Base-by-base conservation (phyloP, 2,113 vertebrate species). In the Pithys albifrons region DNA sequence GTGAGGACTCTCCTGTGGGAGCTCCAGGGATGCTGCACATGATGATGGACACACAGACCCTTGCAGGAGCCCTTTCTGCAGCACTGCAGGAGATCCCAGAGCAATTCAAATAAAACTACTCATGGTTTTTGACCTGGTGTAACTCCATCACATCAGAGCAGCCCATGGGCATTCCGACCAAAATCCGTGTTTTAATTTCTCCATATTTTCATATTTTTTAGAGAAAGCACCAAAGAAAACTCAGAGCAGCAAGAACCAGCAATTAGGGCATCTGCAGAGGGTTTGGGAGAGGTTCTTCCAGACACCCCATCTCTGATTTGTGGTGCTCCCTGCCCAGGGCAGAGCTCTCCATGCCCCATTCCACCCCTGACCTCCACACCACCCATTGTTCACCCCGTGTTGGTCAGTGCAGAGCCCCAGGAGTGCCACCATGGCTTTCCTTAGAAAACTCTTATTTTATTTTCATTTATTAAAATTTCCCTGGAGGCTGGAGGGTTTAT, bases 331-430 rank as follows among this genome's bases (percentile, higher is more conserved):
- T 57, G 31, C 54, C 54, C 54, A 33, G 54, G 31, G 54, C 54
- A 57, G 54, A 33, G 54, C 31, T 22, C 22, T 37, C 35, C 48
- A 24, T 7, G 14, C 57, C 27, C 28, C 8, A 1, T 9, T 4
- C 39, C 14, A 6, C 13, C 1, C 71, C 31, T 45, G 31, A 3
- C 64, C 29, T n/a, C 52, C 17, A 2, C 69, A 59, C 22, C 33
- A 43, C 6, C 8, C 3, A 14, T 24, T 49, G 20, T 19, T 79
- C 31, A 29, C 25, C 5, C 14, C 1, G 0, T 0, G 1, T 22
- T 33, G 15, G 10, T 25, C 58, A 10, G 19, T 10, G 29, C 66
- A 0, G 10, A 81, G 25, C 35, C n/a, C 66, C 27, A 6, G 48
- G 6, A 51, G 12, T 35, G 19, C 35, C 33, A 37, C 39, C 17